Evolutionary conservation across 2,113 vertebrate genomes (phyloP).

Genomic region (Acanthochromis polyacanthus): DNA sequence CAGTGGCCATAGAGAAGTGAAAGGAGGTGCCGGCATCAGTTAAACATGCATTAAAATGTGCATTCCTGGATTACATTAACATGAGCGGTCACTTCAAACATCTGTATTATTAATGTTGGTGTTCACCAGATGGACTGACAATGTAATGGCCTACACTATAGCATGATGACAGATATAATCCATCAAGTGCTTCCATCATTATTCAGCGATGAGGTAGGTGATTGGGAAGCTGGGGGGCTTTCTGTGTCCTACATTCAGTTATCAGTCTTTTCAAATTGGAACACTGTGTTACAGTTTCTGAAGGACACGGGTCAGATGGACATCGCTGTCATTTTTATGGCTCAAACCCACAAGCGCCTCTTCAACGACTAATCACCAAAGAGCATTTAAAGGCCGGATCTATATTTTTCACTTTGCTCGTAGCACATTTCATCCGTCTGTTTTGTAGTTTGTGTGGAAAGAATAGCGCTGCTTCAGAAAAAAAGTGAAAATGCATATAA

Average conservation of each 20-base stretch:
- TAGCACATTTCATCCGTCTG: no score
- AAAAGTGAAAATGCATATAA: no score
- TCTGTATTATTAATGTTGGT: neutral
- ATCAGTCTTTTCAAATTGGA: neutral
- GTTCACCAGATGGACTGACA: conserved; percentile 2
- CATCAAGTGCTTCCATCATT: conserved; percentile 25
- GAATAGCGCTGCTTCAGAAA: no score
- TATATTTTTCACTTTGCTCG: no score
- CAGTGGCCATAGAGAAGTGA: no score
- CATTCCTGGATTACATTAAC: neutral
- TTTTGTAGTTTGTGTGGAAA: no score
- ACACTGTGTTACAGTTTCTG: neutral
- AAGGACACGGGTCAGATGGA: neutral
- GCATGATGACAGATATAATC: conserved; percentile 11
- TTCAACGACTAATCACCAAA: no score
- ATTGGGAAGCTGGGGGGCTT: neutral
- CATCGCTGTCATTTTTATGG: neutral
- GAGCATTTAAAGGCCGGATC: no score
- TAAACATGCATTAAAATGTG: neutral
- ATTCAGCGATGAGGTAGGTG: neutral
- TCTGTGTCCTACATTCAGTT: neutral
- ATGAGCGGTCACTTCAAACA: neutral
- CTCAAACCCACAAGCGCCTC: no score
- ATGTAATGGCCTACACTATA: neutral
- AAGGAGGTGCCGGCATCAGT: neutral